Conservation (phyloP, 2,888 invertebrate genomes). For the Torymus aiolomorphi region DNA sequence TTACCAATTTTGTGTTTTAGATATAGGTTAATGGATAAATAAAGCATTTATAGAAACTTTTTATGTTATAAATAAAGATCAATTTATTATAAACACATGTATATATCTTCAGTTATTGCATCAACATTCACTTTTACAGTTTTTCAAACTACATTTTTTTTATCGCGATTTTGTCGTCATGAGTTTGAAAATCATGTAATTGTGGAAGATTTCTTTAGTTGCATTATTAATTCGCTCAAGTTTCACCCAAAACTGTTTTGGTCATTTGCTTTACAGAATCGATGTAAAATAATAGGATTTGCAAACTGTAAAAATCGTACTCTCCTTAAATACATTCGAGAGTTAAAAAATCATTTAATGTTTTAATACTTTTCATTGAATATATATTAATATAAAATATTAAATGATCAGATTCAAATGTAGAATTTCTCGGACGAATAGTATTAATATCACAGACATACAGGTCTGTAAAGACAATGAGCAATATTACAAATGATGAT, state of each 20-base stretch:
- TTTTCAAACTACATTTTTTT: slow-evolving; percentile 10
- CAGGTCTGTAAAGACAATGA: slow-evolving; percentile 41
- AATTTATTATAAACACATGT: slow-evolving; percentile 53
- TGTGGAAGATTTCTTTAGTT: slow-evolving; percentile 18
- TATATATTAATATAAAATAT: not conserved
- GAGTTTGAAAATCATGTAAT: slow-evolving; percentile 27
- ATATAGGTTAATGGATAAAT: slow-evolving; percentile 34
- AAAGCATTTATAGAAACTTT: slow-evolving; percentile 31
- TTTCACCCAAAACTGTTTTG: slow-evolving; percentile 12
- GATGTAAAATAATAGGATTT: slow-evolving; percentile 23
- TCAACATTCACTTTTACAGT: slow-evolving; percentile 40
- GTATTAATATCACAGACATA: slow-evolving; percentile 40
- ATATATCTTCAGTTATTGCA: slow-evolving; percentile 37
- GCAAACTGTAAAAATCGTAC: slow-evolving; percentile 4
- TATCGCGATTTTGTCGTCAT: slow-evolving; percentile 4
- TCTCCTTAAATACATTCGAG: not conserved
- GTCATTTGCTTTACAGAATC: slow-evolving; percentile 23
- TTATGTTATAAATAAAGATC: slow-evolving; percentile 49
- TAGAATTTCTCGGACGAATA: too few relatives aligned
- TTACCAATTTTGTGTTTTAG: slow-evolving; percentile 5
- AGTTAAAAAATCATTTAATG: slow-evolving; percentile 7
- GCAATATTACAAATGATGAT: slow-evolving; percentile 13
- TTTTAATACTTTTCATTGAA: not conserved
- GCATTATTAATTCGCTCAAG: not conserved
- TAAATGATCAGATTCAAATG: not conserved